Conservation (phyloP, 1,140 invertebrate species). For the Diorhabda carinulata region DNA sequence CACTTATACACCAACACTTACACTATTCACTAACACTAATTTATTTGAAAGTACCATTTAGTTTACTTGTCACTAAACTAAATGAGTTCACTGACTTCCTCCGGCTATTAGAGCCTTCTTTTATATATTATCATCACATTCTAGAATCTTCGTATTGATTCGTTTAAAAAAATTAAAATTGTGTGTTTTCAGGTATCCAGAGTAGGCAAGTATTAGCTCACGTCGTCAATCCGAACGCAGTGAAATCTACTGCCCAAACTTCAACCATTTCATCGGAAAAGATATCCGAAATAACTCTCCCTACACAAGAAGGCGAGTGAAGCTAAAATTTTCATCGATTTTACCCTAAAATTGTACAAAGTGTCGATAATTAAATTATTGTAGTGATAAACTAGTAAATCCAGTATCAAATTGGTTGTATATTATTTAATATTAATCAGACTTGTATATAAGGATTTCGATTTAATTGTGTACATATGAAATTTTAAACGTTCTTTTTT, state of each 20-base stretch:
- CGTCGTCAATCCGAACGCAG: constrained; percentile 43
- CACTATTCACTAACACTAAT: no score
- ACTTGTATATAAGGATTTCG: constrained; percentile 11
- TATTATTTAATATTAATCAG: not conserved
- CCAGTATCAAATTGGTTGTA: not conserved
- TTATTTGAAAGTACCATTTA: no score
- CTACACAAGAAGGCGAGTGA: constrained; percentile 12
- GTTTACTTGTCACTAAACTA: no score
- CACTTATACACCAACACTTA: no score
- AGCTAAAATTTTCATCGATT: constrained; percentile 1
- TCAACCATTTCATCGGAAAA: constrained; percentile 19
- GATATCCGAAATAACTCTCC: constrained; percentile 10
- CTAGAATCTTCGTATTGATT: no score
- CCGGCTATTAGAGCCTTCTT: no score
- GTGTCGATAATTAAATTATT: constrained; percentile 15
- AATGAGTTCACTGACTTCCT: no score
- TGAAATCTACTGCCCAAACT: constrained; percentile 32
- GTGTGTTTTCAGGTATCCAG: constrained; percentile 35
- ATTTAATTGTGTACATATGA: constrained; percentile 11
- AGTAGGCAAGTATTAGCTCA: constrained; percentile 47
- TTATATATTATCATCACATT: no score
- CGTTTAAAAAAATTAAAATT: no score
- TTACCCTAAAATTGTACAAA: constrained; percentile 11
- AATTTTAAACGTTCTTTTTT: constrained; percentile 18
- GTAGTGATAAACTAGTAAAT: not conserved